Conservation (phyloP, 2,797 vertebrate species). For the Aldrovandia affinis region DNA sequence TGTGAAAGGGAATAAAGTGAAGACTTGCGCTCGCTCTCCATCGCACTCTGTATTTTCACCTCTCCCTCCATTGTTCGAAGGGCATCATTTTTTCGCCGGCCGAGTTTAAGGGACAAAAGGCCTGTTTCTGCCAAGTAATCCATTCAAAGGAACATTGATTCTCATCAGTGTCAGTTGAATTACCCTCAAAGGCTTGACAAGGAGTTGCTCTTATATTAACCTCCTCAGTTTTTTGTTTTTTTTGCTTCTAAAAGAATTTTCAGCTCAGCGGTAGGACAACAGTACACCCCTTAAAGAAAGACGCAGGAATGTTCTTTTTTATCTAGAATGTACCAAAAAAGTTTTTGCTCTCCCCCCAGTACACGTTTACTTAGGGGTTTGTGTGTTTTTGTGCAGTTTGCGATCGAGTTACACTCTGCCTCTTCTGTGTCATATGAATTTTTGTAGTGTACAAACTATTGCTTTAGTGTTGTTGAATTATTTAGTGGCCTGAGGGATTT, state of each 20-base stretch:
- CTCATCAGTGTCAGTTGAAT: slow-evolving; percentile 96
- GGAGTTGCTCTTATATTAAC: slow-evolving; percentile 90
- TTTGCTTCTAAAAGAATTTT: slow-evolving; percentile 65
- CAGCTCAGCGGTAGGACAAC: slow-evolving; percentile 37
- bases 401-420: slow-evolving; percentile 28
- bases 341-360: slow-evolving; percentile 25
- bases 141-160: slow-evolving; percentile 95
- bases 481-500: slow-evolving; percentile 41
- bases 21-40: slow-evolving; percentile 71
- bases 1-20: slow-evolving; percentile 93
- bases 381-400: slow-evolving; percentile 32
- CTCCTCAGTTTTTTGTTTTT: slow-evolving; percentile 64
- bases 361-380: slow-evolving; percentile 31
- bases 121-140: slow-evolving; percentile 95
- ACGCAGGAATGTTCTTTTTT: slow-evolving; percentile 42
- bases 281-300: slow-evolving; percentile 38
- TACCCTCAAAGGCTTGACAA: slow-evolving; percentile 90
- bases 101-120: slow-evolving; percentile 94
- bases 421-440: slow-evolving; percentile 24
- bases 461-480: slow-evolving; percentile 45
- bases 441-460: slow-evolving; percentile 28
- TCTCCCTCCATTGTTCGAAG: slow-evolving; percentile 94
- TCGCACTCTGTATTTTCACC: slow-evolving; percentile 89
- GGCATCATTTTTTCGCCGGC: slow-evolving; percentile 83
- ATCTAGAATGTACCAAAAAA: slow-evolving; percentile 32